Percentiles rank a stretch among this genome's conserved stretches.
Conservation (phyloP, 2,888 invertebrate species). For the Rhodophaea formosa region DNA sequence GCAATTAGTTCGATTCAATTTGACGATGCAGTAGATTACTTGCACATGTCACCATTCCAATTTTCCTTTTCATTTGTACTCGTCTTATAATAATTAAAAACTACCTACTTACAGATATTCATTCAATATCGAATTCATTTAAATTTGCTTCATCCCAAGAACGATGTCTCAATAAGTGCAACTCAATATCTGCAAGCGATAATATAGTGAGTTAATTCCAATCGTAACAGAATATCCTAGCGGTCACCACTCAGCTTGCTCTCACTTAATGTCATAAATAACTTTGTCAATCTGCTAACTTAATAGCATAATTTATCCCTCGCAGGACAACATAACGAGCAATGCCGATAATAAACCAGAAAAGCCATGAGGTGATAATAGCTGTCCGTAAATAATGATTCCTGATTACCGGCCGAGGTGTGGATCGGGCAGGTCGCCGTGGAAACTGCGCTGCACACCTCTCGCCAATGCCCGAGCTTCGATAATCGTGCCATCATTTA, state of each 20-base stretch:
- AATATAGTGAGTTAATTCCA: constrained; percentile 29
- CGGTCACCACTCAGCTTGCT: constrained; percentile 65
- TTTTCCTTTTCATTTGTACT: too few relatives aligned
- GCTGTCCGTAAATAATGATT: constrained; percentile 79
- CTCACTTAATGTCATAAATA: constrained; percentile 78
- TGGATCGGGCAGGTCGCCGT: constrained; percentile 53
- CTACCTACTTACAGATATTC: too few relatives aligned
- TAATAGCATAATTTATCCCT: constrained; percentile 80
- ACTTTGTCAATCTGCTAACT: constrained; percentile 81
- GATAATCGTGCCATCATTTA: constrained; percentile 31
- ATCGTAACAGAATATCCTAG: constrained; percentile 44
- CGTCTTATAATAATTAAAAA: too few relatives aligned
- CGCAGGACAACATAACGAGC: constrained; percentile 79
- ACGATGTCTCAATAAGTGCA: neutral
- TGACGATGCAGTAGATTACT: too few relatives aligned
- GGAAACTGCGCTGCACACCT: constrained; percentile 32
- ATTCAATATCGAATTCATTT: too few relatives aligned
- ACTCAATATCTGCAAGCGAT: constrained; percentile 21
- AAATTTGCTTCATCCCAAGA: too few relatives aligned
- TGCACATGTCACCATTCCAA: too few relatives aligned
- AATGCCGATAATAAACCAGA: constrained; percentile 79
- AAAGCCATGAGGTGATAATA: constrained; percentile 80
- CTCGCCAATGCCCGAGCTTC: constrained; percentile 27
- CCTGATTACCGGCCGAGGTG: constrained; percentile 74
- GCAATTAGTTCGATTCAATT: too few relatives aligned